Percentiles rank a stretch among this genome's conserved stretches.
These are phyloP conservation scores for Brenthis ino DNA, from an alignment of 2,888 invertebrate genomes.

Conservation along the genomic window DNA sequence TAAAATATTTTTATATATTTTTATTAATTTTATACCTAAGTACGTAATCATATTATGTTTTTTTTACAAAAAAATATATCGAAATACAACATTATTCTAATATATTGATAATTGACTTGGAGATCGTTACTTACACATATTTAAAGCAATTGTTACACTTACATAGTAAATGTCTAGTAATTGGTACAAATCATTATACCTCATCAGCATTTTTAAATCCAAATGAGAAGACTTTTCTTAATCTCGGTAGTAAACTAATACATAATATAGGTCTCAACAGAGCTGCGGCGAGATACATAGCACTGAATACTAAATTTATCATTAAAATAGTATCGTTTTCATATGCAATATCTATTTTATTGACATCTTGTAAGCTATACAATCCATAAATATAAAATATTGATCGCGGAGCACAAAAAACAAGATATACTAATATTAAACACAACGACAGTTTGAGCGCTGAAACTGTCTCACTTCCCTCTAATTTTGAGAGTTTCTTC, in stretches of 20 bases:
- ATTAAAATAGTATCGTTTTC: conserved; percentile 48
- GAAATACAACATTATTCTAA: not conserved
- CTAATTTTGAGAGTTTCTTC: conserved; percentile 50
- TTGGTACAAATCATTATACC: conserved; percentile 14
- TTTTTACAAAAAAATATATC: not conserved
- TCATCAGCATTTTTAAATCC: conserved; percentile 48
- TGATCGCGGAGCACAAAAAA: conserved; percentile 67
- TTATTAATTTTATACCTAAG: too few relatives aligned
- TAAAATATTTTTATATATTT: too few relatives aligned
- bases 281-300: conserved; percentile 53
- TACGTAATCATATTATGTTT: too few relatives aligned
- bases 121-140: not conserved
- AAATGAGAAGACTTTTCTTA: conserved; percentile 58
- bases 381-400: conserved; percentile 57
- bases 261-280: conserved; percentile 53
- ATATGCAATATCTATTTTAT: conserved; percentile 49
- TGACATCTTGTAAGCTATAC: conserved; percentile 53
- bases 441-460: conserved; percentile 68
- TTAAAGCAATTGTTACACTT: conserved; percentile 9
- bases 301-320: conserved; percentile 57
- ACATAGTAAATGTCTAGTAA: not conserved
- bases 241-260: conserved; percentile 50
- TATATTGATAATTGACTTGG: conserved; percentile 11
- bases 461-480: conserved; percentile 55
- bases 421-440: conserved; percentile 60